Percentiles rank a stretch among this genome's conserved stretches.
phyloP scores from a whole-genome alignment of 2,113 vertebrate genomes.

The Chloropsis cyanopogon region DNA sequence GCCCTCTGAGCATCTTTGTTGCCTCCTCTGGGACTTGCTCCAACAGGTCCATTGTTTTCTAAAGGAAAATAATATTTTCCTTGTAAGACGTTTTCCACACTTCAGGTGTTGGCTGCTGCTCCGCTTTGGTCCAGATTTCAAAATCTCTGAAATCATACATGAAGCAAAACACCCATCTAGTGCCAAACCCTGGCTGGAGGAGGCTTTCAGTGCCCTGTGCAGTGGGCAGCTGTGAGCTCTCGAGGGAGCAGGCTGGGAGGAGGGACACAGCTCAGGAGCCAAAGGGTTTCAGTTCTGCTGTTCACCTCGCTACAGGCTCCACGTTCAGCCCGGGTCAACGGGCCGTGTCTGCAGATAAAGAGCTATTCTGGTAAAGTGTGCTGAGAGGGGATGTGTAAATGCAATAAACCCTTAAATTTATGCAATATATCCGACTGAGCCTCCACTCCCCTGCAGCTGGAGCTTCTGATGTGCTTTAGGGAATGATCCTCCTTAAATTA shows the following conservation, averaged over 20 bases:
- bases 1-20: not conserved
- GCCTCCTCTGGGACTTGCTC: not conserved
- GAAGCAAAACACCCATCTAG: not conserved
- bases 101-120: not conserved
- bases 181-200: not conserved
- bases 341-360: slow-evolving; percentile 3
- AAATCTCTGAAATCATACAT: rapidly evolving
- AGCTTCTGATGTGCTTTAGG: not conserved
- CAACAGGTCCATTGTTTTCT: not conserved
- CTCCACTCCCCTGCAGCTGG: not conserved
- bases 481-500: not conserved
- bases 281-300: not conserved
- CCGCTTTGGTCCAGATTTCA: rapidly evolving
- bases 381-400: not conserved
- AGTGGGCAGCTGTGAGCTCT: not conserved
- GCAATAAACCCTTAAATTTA: not conserved
- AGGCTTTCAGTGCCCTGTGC: not conserved
- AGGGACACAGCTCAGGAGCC: not conserved
- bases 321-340: rapidly evolving
- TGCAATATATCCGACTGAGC: not conserved
- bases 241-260: not conserved
- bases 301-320: rapidly evolving
- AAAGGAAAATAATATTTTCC: not conserved
- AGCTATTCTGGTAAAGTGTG: slow-evolving; percentile 14
- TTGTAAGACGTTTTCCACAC: not conserved